Evolutionary conservation across 1,140 invertebrate genomes (phyloP).

Genomic region (Procambarus clarkii): DNA sequence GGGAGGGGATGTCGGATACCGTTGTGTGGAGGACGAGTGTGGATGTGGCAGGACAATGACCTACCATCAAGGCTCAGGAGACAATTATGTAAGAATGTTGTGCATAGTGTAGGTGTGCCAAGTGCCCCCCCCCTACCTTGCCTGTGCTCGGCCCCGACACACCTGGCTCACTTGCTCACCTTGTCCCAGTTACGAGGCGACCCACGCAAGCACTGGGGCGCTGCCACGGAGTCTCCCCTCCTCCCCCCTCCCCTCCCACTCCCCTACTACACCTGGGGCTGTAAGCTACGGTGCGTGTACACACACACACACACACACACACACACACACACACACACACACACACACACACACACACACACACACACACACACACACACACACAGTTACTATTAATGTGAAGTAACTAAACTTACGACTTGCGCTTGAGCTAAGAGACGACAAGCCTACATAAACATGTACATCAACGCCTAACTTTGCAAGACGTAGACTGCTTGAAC

Average conservation of each 20-base stretch:
- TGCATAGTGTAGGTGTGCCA: neutral
- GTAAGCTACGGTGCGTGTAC: too few relatives aligned
- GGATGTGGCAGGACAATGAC: neutral
- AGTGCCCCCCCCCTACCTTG: neutral
- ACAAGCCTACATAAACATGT: too few relatives aligned
- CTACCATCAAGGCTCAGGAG: neutral
- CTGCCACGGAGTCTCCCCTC: neutral
- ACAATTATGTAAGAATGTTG: constrained; percentile 4
- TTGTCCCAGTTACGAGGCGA: neutral
- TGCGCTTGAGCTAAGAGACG: too few relatives aligned
- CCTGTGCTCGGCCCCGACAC: neutral
- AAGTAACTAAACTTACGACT: too few relatives aligned
- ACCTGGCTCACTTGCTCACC: neutral
- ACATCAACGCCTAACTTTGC: too few relatives aligned
- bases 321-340: too few relatives aligned
- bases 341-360: too few relatives aligned
- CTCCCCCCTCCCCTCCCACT: too few relatives aligned
- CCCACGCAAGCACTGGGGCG: neutral
- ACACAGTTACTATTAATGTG: neutral
- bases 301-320: neutral
- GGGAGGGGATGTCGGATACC: too few relatives aligned
- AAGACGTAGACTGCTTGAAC: too few relatives aligned
- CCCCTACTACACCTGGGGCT: too few relatives aligned
- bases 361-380: neutral
- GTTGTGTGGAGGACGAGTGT: too few relatives aligned